phyloP scores from a whole-genome alignment of 1,140 invertebrate species.

The Conus betulinus region DNA sequence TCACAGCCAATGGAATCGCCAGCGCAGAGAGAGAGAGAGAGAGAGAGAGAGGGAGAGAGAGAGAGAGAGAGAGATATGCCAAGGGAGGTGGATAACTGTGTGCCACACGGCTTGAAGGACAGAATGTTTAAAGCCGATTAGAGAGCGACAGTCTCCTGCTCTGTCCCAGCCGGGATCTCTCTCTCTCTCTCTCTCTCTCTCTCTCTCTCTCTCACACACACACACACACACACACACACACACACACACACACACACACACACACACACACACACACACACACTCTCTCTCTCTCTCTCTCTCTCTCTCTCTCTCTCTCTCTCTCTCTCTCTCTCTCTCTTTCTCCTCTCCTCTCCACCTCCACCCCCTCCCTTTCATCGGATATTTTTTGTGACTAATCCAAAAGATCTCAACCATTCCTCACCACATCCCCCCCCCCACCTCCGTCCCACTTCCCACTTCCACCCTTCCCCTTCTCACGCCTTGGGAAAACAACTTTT shows the following conservation, averaged over 20 bases:
- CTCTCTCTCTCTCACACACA: background rate
- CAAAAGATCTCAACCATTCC: background rate
- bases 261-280: no score
- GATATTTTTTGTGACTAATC: no score
- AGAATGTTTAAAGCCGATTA: background rate
- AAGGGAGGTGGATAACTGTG: background rate
- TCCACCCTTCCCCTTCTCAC: background rate
- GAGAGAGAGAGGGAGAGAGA: constrained; percentile 7
- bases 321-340: no score
- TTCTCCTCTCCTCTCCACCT: no score
- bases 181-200: background rate
- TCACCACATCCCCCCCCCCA: background rate
- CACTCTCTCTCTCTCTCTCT: background rate
- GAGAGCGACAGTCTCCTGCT: background rate
- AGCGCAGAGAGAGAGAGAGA: constrained; percentile 19
- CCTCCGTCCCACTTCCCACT: background rate
- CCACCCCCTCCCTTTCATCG: no score
- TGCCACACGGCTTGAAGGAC: background rate
- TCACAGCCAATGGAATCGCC: background rate
- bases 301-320: background rate
- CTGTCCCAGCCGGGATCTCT: background rate
- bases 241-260: no score
- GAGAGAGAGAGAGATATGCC: background rate
- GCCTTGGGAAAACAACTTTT: no score
- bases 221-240: no score